These are phyloP conservation scores for Halcyon badia DNA, from an alignment of 2,797 vertebrate genomes.

Conservation along the genomic window DNA sequence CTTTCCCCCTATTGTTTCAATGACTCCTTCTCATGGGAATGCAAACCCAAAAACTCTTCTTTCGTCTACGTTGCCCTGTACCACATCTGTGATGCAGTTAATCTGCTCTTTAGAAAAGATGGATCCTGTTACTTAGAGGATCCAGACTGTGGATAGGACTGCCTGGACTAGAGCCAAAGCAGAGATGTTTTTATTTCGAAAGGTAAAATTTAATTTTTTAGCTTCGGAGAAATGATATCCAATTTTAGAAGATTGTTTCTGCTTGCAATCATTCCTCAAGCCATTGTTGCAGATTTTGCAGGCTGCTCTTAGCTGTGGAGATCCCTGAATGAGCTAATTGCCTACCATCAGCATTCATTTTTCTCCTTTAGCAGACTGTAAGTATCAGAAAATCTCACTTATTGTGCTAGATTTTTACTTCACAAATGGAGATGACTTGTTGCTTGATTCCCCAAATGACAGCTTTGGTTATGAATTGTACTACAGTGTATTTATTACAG, in stretches of 20 bases:
- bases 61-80: neutral
- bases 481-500: slow-evolving; percentile 4
- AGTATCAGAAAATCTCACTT: slow-evolving; percentile 60
- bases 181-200: neutral
- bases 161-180: neutral
- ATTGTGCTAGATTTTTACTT: slow-evolving; percentile 63
- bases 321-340: slow-evolving; percentile 24
- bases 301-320: slow-evolving; percentile 5
- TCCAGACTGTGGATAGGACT: neutral
- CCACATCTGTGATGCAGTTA: neutral
- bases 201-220: neutral
- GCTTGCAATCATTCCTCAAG: neutral
- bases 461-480: slow-evolving; percentile 33
- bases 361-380: slow-evolving; percentile 33
- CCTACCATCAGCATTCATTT: slow-evolving; percentile 44
- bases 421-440: slow-evolving; percentile 52
- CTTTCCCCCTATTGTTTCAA: neutral
- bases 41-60: neutral
- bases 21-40: neutral
- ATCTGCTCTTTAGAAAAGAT: neutral
- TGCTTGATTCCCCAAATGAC: slow-evolving; percentile 41
- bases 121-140: neutral
- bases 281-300: neutral
- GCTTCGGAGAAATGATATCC: neutral
- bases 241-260: neutral